Base-by-base conservation (phyloP, 2,888 invertebrate species). In the Tetramorium bicarinatum region DNA sequence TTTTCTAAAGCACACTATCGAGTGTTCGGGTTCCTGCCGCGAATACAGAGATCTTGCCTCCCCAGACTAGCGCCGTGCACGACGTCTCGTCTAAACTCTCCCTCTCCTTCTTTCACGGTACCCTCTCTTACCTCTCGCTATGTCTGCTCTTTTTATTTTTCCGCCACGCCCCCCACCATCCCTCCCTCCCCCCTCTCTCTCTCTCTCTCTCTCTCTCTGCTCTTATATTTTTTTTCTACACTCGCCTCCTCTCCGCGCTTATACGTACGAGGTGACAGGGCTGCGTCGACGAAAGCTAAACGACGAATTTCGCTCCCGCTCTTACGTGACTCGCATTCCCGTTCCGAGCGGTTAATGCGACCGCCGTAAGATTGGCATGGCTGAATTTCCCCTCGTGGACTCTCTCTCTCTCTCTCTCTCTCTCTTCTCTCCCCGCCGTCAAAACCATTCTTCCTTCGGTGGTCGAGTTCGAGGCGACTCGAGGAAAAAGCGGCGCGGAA, bases 1-100 rank as follows among this genome's bases (percentile, higher is more conserved):
- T 91, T 90, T 90, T 93, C 93, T 92, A 94, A 94, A 94, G 94
- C 94, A 94, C 94, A 93, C 94, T 94, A 94, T 94, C 93, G 94
- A 94, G 94, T 94, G 94, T 93, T 93, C 92, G 90, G 89, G 92
- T 91, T 93, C 93, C 91, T 93, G 94, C 91, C 87, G 92, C 87
- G 94, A 94, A 94, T 94, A 94, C 93, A 92, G 94, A 94, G 91
- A 89, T 87, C 90, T 90, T 74, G 85, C 77, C 82, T 77, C 74
- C 74, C 66, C 75, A 72, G 83, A 71, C 77, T 80, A 84, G 83
- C 38, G 71, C 84, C 82, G 86, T 85, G 56, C 82, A 38, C 85
- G 77, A 86, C 82, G 67, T 87, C 87, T 86, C 85, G 69, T 85
- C 77, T 56, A 71, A 77, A 74, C 71, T 62, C 49, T 77, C 80